Conservation (phyloP, 2,113 vertebrate species). For the Nesogale talazaci region DNA sequence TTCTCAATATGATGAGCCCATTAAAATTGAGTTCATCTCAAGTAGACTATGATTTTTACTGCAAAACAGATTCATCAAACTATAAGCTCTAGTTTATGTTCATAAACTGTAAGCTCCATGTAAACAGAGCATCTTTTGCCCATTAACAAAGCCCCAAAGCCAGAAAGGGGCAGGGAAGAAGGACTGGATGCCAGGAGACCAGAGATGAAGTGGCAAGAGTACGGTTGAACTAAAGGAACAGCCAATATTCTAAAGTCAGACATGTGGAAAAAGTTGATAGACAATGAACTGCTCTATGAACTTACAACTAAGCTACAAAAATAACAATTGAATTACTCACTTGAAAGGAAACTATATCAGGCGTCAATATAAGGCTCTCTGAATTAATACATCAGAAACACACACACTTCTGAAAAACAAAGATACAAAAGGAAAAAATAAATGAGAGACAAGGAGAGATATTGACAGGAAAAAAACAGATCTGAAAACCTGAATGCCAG, state of each 20-base stretch:
- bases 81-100: no score
- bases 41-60: conserved; percentile 57
- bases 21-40: conserved; percentile 39
- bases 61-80: conserved; percentile 55
- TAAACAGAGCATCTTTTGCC: no score
- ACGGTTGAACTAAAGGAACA: no score
- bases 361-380: neutral
- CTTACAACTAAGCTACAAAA: no score
- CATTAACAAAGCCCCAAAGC: no score
- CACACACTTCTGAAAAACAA: neutral
- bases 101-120: conserved; percentile 22
- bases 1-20: neutral
- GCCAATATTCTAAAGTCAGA: no score
- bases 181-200: no score
- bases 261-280: no score
- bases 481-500: neutral
- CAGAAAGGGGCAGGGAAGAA: no score
- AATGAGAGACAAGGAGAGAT: conserved; percentile 38
- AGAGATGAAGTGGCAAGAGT: no score
- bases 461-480: conserved; percentile 37
- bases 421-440: neutral
- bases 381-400: conserved; percentile 13
- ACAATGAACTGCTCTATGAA: no score
- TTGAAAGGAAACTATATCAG: conserved; percentile 44
- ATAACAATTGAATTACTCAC: no score